Evolutionary conservation across 35 echinoderm and acorn worm genomes (phyloP).

Genomic region (Amphiura filiformis): DNA sequence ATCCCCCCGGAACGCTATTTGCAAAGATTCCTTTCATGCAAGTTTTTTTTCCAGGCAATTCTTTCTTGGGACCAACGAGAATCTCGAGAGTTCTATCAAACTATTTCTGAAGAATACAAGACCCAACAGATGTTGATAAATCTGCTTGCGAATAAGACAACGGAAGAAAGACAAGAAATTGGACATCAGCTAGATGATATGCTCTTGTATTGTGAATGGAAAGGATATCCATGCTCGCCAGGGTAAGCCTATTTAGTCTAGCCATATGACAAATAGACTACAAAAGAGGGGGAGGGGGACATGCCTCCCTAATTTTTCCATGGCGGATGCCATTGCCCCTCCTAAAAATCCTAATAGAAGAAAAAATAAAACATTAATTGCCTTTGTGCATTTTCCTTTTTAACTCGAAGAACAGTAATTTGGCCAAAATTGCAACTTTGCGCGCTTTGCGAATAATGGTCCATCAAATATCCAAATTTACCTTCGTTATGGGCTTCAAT

Average conservation of each 20-base stretch:
- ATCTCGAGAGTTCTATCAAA: conserved; percentile 33
- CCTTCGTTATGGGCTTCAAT: too few species aligned
- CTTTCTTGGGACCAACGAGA: conserved; percentile 30
- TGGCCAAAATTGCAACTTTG: not conserved
- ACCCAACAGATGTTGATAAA: conserved; percentile 14
- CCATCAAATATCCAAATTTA: too few species aligned
- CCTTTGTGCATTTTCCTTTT: not conserved
- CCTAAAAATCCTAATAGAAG: too few species aligned
- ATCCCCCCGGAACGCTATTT: too few species aligned
- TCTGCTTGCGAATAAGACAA: conserved; percentile 42
- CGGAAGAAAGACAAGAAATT: conserved; percentile 16
- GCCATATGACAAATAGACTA: not conserved
- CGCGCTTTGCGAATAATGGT: too few species aligned
- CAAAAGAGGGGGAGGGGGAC: not conserved
- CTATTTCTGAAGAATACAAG: not conserved
- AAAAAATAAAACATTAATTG: too few species aligned
- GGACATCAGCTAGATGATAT: conserved; percentile 64
- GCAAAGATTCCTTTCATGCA: too few species aligned
- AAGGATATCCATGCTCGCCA: conserved; percentile 69
- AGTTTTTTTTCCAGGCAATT: not conserved
- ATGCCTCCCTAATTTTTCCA: not conserved
- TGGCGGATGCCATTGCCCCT: not conserved
- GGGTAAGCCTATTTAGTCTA: too few species aligned
- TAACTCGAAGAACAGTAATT: not conserved
- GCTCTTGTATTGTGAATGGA: conserved; percentile 71